Conservation (phyloP, 2,888 invertebrate genomes). For the Polydrusus tereticollis region DNA sequence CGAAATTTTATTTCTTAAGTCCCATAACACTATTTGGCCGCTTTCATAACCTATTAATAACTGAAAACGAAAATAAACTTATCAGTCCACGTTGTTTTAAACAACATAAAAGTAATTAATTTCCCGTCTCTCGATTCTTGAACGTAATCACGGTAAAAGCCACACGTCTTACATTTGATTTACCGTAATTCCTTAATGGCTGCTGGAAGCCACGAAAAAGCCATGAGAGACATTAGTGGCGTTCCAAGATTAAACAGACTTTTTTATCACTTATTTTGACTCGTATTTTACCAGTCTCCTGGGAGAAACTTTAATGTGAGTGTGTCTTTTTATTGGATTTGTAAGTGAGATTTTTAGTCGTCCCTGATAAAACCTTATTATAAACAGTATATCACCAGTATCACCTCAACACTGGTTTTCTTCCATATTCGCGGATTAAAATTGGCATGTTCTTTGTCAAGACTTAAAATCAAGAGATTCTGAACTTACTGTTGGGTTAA, state of each 20-base stretch:
- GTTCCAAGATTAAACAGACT: conserved; percentile 1
- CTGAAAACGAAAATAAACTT: conserved; percentile 69
- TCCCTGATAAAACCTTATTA: neutral
- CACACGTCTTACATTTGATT: conserved; percentile 18
- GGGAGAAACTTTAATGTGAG: neutral
- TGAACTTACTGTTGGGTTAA: too few relatives aligned
- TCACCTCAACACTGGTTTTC: neutral
- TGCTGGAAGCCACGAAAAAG: conserved; percentile 8
- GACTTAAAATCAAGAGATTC: too few relatives aligned
- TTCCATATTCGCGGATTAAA: too few relatives aligned
- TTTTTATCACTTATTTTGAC: conserved; percentile 11
- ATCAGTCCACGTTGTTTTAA: too few relatives aligned
- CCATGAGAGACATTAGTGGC: conserved; percentile 13
- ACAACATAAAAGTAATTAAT: conserved; percentile 18
- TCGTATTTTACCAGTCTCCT: neutral
- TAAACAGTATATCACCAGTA: neutral
- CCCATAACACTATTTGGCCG: conserved; percentile 96
- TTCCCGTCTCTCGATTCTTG: neutral
- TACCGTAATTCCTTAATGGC: conserved; percentile 24
- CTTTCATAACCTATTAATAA: conserved; percentile 96
- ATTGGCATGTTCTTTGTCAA: too few relatives aligned
- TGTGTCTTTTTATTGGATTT: neutral
- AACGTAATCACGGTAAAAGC: conserved; percentile 23
- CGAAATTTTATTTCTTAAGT: conserved; percentile 86
- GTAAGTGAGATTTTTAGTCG: neutral